These are phyloP conservation scores for Aphidius colemani DNA, from an alignment of 2,888 invertebrate species.

Conservation along the genomic window DNA sequence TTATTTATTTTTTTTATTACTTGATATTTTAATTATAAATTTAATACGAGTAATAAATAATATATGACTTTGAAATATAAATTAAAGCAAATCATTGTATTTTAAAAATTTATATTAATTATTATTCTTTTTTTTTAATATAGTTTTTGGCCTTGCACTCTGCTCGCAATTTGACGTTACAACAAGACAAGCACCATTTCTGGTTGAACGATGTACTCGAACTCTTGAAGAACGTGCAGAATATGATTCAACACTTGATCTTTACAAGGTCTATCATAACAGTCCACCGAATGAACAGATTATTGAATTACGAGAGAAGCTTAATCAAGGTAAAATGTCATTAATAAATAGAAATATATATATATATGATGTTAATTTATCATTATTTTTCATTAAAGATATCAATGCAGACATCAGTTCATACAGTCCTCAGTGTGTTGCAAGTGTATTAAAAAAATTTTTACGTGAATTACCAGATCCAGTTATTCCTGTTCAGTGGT, in stretches of 20 bases:
- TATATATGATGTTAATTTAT: not conserved
- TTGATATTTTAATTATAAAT: not conserved
- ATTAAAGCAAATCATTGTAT: not conserved
- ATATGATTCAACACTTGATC: constrained; percentile 63
- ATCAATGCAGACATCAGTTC: constrained; percentile 60
- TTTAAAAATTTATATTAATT: not conserved
- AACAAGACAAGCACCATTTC: constrained; percentile 65
- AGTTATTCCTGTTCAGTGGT: constrained; percentile 75
- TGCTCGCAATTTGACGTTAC: constrained; percentile 67
- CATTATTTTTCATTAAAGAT: constrained; percentile 43
- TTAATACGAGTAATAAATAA: no score
- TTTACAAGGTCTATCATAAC: constrained; percentile 71
- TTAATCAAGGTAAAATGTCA: constrained; percentile 59
- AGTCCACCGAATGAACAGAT: constrained; percentile 68
- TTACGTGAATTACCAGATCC: constrained; percentile 76
- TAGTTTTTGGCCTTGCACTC: constrained; percentile 69
- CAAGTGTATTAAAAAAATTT: constrained; percentile 72
- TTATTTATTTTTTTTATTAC: no score
- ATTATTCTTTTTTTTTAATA: constrained; percentile 32
- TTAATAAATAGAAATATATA: not conserved
- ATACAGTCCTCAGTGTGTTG: constrained; percentile 64
- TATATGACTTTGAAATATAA: not conserved
- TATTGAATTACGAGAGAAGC: constrained; percentile 64
- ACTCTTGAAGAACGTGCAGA: constrained; percentile 68
- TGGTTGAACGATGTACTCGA: constrained; percentile 66